Conservation (phyloP, 2,113 vertebrate species). For the Perca schrenkii region DNA sequence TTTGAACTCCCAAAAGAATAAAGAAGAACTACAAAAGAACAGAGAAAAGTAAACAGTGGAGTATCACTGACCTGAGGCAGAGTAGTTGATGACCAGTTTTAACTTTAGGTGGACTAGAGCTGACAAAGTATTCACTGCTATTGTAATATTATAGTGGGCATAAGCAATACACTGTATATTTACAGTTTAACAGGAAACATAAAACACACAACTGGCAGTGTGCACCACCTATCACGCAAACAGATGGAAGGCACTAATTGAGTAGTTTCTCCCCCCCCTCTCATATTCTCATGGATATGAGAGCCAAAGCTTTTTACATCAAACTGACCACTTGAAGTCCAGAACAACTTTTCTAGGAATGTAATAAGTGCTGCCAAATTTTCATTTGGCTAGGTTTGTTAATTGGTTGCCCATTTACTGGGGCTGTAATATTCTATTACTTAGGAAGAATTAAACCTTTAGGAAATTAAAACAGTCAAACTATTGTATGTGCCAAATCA, state of each 20-base stretch:
- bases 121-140: background rate
- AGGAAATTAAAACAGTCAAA: background rate
- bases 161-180: background rate
- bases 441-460: constrained; percentile 8
- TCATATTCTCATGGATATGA: constrained; percentile 25
- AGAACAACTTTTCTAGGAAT: constrained; percentile 7
- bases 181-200: background rate
- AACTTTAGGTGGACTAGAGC: constrained; percentile 1
- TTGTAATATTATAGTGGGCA: background rate
- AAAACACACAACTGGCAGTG: constrained; percentile 6
- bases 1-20: background rate
- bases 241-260: constrained; percentile 53
- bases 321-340: constrained; percentile 14
- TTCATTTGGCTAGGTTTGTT: constrained; percentile 15
- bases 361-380: constrained; percentile 30
- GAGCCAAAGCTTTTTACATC: constrained; percentile 32
- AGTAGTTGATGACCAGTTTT: background rate
- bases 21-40: background rate
- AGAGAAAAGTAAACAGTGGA: background rate
- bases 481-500: background rate
- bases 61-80: background rate
- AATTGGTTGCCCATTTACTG: constrained; percentile 4
- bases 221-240: constrained; percentile 13
- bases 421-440: constrained; percentile 4
- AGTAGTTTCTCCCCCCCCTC: background rate